Evolutionary conservation across 2,888 invertebrate species (phyloP).

Genomic region (Smittia sp.): DNA sequence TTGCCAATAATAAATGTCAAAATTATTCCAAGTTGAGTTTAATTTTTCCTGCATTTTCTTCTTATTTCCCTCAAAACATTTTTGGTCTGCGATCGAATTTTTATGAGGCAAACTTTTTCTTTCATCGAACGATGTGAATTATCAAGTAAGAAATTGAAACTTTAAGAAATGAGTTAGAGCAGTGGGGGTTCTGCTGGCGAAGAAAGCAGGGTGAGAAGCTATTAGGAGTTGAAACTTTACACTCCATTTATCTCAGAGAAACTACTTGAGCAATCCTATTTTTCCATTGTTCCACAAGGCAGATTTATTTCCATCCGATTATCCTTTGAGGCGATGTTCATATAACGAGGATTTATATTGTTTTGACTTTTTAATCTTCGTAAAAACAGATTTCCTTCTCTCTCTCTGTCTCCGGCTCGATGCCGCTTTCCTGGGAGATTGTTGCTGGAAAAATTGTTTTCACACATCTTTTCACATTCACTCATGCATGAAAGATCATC

Average conservation of each 20-base stretch:
- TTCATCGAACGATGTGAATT: constrained; percentile 17
- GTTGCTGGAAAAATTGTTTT: constrained; percentile 6
- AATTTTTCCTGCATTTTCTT: constrained; percentile 10
- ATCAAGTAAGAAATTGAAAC: constrained; percentile 34
- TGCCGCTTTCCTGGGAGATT: not conserved
- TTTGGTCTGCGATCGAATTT: not conserved
- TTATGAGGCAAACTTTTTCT: constrained; percentile 4
- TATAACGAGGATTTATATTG: not conserved
- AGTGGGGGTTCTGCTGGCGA: no score
- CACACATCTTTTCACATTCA: constrained; percentile 35
- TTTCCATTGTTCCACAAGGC: constrained; percentile 16
- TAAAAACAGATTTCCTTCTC: not conserved
- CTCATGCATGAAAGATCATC: constrained; percentile 28
- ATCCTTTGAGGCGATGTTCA: constrained; percentile 11
- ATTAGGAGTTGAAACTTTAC: constrained; percentile 27
- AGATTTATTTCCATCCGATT: constrained; percentile 34
- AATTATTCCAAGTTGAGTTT: constrained; percentile 23
- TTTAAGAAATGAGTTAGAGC: not conserved
- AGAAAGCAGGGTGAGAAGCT: not conserved
- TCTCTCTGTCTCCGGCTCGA: not conserved
- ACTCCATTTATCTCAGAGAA: constrained; percentile 34
- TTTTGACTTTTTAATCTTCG: constrained; percentile 5
- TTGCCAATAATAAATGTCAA: constrained; percentile 27
- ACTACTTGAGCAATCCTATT: constrained; percentile 24
- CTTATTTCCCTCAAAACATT: not conserved